These are phyloP conservation scores for Okapia johnstoni DNA, from an alignment of 2,113 vertebrate genomes.

Conservation along the genomic window DNA sequence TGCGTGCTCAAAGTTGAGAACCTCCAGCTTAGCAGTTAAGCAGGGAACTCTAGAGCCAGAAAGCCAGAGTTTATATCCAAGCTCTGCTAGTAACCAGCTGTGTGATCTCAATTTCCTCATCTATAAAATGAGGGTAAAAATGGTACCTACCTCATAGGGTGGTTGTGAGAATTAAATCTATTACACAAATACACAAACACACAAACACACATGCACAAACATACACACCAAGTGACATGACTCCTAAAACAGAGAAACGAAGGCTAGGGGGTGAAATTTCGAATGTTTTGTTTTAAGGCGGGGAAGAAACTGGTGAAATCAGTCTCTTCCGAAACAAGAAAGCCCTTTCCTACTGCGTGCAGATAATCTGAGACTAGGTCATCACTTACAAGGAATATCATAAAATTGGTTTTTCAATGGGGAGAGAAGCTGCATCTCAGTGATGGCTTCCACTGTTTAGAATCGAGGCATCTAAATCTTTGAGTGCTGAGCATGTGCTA, in stretches of 20 bases:
- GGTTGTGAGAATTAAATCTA: neutral
- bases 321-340: neutral
- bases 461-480: neutral
- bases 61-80: neutral
- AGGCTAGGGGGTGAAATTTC: neutral
- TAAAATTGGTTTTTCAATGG: neutral
- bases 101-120: neutral
- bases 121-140: neutral
- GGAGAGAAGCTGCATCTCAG: neutral
- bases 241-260: neutral
- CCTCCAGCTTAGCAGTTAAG: neutral
- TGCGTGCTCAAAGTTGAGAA: neutral
- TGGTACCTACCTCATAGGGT: neutral
- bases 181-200: too few relatives aligned
- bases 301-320: neutral
- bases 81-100: neutral
- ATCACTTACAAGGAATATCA: neutral
- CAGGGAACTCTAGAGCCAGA: neutral
- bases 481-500: neutral
- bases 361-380: neutral
- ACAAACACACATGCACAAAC: neutral
- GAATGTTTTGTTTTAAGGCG: neutral
- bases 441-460: neutral
- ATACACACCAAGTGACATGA: neutral
- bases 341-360: neutral